Evolutionary conservation across 1,140 invertebrate species (phyloP), one percentile per base, ranked within the genome.

Genomic region (Bursaphelenchus mucronatus): DNA sequence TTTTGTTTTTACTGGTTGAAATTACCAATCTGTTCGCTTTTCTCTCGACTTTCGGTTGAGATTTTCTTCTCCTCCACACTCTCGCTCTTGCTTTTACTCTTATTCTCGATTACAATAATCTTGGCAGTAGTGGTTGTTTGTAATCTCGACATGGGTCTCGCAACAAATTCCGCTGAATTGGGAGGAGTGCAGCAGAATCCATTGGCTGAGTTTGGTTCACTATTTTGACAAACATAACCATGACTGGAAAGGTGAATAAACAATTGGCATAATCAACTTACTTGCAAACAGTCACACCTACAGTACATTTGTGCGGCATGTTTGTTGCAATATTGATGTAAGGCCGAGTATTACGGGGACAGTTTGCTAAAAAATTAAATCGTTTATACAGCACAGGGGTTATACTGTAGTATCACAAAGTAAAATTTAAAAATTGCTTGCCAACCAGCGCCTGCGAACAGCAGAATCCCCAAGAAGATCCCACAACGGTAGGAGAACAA

Each of bases 121-220:
- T 30, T 30, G 30, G 30, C 30, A 5, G 30, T 30, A 30, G 30
- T 30, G 30, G 30, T 30, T 30, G 30, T 30, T 30, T 30, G 30
- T 5, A 30, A 30, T 5, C 30, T 30, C 2, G 30, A 30, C 30
- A 30, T 30, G 30, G 30, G 30, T 39, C 15, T n/a, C 3, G 40
- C 13, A 11, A 13, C 57, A 3, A 59, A 41, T 59, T 59, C 57
- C 19, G 45, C 45, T n/a, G 57, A 59, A 11, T 39, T 44, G 15
- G 61, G 61, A 10, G 57, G 52, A 3, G 63, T 47, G 21, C 63
- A 64, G 21, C 63, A 64, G 17, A 63, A 64, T 39, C 63, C 63
- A 40, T 61, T 45, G 13, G 39, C 49, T 11, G 63, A 39, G 40
- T 43, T 45, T 3, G 39, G 19, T 13, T 64, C 63, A 11, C 40